These are phyloP conservation scores for Sanderia malayensis DNA, from an alignment of 30 jellyfish, hydroid and myxozoan species.

Conservation along the genomic window DNA sequence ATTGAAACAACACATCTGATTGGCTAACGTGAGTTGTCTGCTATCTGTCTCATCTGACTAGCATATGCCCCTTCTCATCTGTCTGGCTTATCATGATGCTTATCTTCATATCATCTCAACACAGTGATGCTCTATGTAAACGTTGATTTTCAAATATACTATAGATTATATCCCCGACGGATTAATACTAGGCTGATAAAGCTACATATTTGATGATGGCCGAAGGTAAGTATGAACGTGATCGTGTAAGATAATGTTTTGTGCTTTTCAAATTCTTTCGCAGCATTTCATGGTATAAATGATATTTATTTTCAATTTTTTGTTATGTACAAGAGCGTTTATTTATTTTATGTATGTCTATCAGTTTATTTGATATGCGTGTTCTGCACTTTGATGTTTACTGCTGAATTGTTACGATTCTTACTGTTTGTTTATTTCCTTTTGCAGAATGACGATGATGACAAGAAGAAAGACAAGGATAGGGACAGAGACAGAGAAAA, in stretches of 20 bases:
- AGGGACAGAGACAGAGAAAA: slow-evolving; percentile 49
- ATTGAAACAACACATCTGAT: no score
- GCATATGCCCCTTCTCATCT: no score
- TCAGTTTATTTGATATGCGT: not conserved
- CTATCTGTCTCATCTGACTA: no score
- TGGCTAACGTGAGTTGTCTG: no score
- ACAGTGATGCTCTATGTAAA: no score
- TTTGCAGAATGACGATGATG: slow-evolving; percentile 55
- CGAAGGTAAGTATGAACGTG: slow-evolving; percentile 29
- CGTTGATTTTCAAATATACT: not conserved
- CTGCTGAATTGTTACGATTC: not conserved
- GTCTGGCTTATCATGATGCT: no score
- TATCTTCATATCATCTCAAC: no score
- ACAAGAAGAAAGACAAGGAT: slow-evolving; percentile 60
- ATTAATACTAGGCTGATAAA: slow-evolving; percentile 36
- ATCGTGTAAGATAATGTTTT: not conserved
- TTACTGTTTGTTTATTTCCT: not conserved
- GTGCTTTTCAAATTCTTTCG: not conserved
- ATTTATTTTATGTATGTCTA: not conserved
- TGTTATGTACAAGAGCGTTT: no score
- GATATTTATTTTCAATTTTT: no score
- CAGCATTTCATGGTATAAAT: no score
- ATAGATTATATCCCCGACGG: slow-evolving; percentile 8
- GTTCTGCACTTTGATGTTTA: not conserved
- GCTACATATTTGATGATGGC: slow-evolving; percentile 24